Conservation (phyloP, 2,888 invertebrate genomes). For the Mesorhabditis spiculigera region DNA sequence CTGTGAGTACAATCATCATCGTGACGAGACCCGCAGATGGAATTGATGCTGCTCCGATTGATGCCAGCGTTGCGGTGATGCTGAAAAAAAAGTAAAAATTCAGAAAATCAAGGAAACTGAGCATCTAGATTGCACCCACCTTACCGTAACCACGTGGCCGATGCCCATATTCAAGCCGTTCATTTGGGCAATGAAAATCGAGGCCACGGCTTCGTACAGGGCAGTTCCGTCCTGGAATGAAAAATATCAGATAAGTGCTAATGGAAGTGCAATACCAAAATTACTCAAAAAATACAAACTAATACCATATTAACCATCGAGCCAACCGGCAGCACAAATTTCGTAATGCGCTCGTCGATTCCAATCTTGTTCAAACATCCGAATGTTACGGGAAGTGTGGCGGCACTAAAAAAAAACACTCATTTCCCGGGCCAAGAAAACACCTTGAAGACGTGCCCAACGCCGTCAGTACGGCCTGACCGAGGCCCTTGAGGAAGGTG, state of each 20-base stretch:
- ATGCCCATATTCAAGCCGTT: constrained; percentile 76
- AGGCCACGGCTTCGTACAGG: constrained; percentile 80
- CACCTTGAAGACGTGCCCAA: constrained; percentile 70
- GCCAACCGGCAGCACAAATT: constrained; percentile 65
- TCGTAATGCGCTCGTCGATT: constrained; percentile 68
- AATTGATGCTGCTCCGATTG: constrained; percentile 93
- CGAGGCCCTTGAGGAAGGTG: constrained; percentile 64
- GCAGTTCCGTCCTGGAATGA: constrained; percentile 60
- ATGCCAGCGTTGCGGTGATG: constrained; percentile 90
- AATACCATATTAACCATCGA: constrained; percentile 75
- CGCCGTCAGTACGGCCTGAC: constrained; percentile 69
- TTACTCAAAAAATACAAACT: constrained; percentile 20
- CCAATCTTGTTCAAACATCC: constrained; percentile 69
- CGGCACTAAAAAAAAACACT: constrained; percentile 62
- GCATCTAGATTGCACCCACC: constrained; percentile 66
- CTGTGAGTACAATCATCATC: constrained; percentile 62
- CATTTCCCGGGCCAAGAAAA: neutral
- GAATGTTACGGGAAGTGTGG: constrained; percentile 70
- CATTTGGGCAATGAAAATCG: constrained; percentile 83
- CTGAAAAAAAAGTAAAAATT: constrained; percentile 63
- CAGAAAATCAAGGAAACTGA: neutral
- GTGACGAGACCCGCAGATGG: constrained; percentile 58
- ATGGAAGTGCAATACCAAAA: no score
- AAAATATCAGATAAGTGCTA: neutral
- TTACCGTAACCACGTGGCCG: constrained; percentile 80